phyloP scores from a whole-genome alignment of 1,140 invertebrate genomes.

The Calephelis nemesis region DNA sequence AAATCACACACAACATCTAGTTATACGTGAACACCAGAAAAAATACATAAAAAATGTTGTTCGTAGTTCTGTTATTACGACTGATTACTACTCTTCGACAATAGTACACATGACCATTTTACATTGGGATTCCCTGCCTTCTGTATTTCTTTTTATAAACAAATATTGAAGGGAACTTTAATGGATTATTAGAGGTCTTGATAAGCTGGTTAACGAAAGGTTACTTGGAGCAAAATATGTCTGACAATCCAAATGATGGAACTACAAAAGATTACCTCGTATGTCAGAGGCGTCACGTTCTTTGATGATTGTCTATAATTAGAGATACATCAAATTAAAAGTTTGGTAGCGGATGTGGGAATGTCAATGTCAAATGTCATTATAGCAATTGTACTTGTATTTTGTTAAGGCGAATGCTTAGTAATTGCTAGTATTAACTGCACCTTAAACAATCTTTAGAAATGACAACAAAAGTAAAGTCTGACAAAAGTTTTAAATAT shows the following conservation, averaged over 20 bases:
- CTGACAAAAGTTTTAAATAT: no score
- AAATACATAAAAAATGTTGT: neutral
- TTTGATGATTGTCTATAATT: slow-evolving; percentile 66
- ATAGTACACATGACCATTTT: slow-evolving; percentile 44
- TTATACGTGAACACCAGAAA: no score
- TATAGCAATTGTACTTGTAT: slow-evolving; percentile 33
- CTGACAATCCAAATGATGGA: slow-evolving; percentile 61
- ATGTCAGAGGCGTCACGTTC: slow-evolving; percentile 64
- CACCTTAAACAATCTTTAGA: neutral
- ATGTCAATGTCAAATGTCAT: slow-evolving; percentile 47
- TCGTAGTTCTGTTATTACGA: slow-evolving; percentile 50
- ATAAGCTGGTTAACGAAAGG: slow-evolving; percentile 44
- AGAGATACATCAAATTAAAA: slow-evolving; percentile 69
- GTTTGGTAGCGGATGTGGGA: slow-evolving; percentile 55
- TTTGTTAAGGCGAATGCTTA: neutral
- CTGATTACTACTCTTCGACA: slow-evolving; percentile 69
- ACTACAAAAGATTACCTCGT: slow-evolving; percentile 73
- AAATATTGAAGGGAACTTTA: slow-evolving; percentile 1
- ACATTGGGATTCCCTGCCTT: slow-evolving; percentile 36
- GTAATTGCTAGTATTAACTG: neutral
- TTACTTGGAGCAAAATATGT: slow-evolving; percentile 54
- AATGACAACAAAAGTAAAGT: no score
- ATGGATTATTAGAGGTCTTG: slow-evolving; percentile 16
- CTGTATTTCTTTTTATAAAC: slow-evolving; percentile 3
- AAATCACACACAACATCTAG: no score